phyloP scores from a whole-genome alignment of 2,797 vertebrate genomes.

The Pelodytes ibericus region DNA sequence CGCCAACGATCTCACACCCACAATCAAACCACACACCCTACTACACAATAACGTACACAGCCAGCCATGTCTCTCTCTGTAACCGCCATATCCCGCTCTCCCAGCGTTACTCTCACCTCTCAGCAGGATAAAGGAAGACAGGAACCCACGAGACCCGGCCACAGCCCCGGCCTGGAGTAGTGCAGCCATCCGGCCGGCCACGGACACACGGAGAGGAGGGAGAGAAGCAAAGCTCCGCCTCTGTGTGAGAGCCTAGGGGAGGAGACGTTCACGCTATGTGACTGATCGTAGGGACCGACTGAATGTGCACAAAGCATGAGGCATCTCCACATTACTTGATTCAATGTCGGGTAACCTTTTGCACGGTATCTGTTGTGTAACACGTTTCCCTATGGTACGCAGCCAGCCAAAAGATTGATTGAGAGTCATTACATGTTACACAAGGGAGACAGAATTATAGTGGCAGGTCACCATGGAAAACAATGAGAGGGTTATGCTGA shows the following conservation, averaged over 20 bases:
- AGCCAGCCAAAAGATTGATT: too few species aligned
- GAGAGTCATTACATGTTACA: too few species aligned
- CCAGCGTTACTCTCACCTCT: slow-evolving; percentile 1
- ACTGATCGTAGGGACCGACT: too few species aligned
- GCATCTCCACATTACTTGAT: too few species aligned
- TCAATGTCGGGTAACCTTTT: too few species aligned
- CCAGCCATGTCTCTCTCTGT: background rate
- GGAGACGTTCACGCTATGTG: too few species aligned
- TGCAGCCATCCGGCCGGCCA: slow-evolving; percentile 46
- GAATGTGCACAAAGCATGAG: too few species aligned
- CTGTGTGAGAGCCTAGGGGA: slow-evolving; percentile 24
- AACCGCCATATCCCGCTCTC: background rate
- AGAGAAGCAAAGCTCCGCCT: slow-evolving; percentile 20
- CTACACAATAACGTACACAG: background rate
- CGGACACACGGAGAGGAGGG: slow-evolving; percentile 41
- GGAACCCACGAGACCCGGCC: slow-evolving; percentile 30
- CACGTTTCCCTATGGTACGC: too few species aligned
- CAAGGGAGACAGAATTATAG: too few species aligned
- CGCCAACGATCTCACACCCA: background rate
- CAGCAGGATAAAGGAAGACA: background rate
- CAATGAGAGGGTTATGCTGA: too few species aligned
- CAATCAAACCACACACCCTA: background rate
- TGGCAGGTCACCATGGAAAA: too few species aligned
- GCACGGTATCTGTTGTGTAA: too few species aligned
- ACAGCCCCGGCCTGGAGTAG: slow-evolving; percentile 44